phyloP scores from a whole-genome alignment of 2,888 invertebrate species.

The Trichacis sp. region DNA sequence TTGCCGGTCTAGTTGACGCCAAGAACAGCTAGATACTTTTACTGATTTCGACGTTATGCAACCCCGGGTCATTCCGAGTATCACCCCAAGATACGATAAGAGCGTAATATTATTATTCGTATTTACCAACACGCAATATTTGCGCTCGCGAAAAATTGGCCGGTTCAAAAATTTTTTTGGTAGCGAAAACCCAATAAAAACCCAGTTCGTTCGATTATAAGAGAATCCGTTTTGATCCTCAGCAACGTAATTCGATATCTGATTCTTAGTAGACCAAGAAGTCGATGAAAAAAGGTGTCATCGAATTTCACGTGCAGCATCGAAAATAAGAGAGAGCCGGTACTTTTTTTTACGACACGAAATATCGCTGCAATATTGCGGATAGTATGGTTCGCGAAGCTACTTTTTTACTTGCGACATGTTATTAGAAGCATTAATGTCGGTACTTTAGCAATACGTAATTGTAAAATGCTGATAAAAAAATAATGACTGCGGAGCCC shows the following conservation, averaged over 20 bases:
- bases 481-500: too few species aligned
- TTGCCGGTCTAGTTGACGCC: conserved; percentile 36
- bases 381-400: too few species aligned
- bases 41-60: conserved; percentile 40
- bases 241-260: neutral
- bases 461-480: too few species aligned
- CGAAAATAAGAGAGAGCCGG: neutral
- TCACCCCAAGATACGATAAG: conserved; percentile 57
- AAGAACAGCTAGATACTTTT: conserved; percentile 34
- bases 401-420: too few species aligned
- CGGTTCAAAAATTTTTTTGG: neutral
- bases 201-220: too few species aligned
- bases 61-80: conserved; percentile 48
- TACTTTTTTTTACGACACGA: too few species aligned
- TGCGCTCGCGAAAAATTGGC: conserved; percentile 4
- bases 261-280: neutral
- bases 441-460: too few species aligned
- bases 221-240: neutral
- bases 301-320: neutral
- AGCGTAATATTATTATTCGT: conserved; percentile 42
- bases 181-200: too few species aligned
- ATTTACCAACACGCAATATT: conserved; percentile 49
- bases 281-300: neutral
- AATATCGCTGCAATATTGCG: too few species aligned
- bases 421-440: too few species aligned